Base-by-base conservation (phyloP, 2,113 vertebrate genomes). In the Phrynosoma platyrhinos region DNA sequence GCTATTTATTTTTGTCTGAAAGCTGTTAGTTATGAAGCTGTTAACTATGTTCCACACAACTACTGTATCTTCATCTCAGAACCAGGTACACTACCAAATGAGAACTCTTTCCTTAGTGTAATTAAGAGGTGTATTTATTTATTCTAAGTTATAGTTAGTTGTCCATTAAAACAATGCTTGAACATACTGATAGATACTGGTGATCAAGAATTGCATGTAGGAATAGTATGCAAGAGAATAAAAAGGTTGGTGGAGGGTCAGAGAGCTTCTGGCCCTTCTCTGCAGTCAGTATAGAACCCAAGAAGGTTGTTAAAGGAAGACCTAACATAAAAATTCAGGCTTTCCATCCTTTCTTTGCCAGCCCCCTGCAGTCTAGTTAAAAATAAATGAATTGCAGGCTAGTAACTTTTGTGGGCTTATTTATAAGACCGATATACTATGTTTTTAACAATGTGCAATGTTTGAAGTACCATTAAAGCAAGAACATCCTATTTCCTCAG, bases 401-500 rank as follows among this genome's bases (percentile, higher is more conserved):
- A 5, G 40, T 53, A 53, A 16, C 25, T 79, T 53, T 53, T 79
- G 77, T 14, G 27, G 9, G 10, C 77, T 53, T 53, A 53, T 79
- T 53, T 79, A 30, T 36, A 76, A 76, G 74, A 20, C 77, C 53
- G 47, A 27, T 66, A 16, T 82, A n/a, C 47, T 79, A 69, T 5
- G n/a, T 76, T 20, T 2, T 81, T 75, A 69, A 79, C 13, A 66
- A 84, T 82, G 72, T 80, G 83, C 2, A 78, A 27, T 89, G 58
- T 85, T 75, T 52, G 85, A 52, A 90, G 85, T 90, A 84, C 12
- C 72, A 30, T 81, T 87, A 88, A 93, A 72, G 68, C 30, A 91
- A 89, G 36, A 84, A 88, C 27, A 52, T 40, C 84, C 78, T 82
- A 79, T 84, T 90, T n/a, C 74, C 82, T 91, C 85, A 4, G 32